Base-by-base conservation (phyloP, 2,797 vertebrate species). In the Oceanodroma leucorhoa region DNA sequence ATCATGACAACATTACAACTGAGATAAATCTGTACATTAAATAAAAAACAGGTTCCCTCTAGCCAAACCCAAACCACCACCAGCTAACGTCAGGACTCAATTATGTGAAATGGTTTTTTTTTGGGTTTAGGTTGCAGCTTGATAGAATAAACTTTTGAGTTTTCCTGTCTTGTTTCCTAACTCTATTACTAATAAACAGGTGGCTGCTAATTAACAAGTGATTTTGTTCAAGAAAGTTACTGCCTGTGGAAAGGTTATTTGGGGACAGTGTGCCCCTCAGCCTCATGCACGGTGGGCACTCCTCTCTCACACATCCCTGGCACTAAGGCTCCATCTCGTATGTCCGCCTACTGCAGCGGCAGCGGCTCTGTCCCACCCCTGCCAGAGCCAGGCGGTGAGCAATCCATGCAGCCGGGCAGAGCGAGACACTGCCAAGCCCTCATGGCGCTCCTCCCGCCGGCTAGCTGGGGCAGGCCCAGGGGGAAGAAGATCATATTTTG, bases 1-100 rank as follows among this genome's bases (percentile, higher is more conserved):
- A 83, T 91, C 54, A 65, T 34, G 78, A 46, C 32, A 79, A 55
- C 60, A 70, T 90, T 77, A 70, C 51, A 83, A 27, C 57, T 80
- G 40, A 89, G 75, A 77, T 61, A 84, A 79, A 92, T 43, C 45
- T 83, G 57, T 80, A 55, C 50, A 78, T 90, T 87, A 92, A 90
- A 70, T 73, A 87, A 79, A 85, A 76, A 70, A 10, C 23, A 43
- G 0, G 0, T 50, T 85, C 23, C 23, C 36, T 89, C 15, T 51
- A 64, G 23, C 30, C 40, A 86, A 88, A 65, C 21, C 7, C 51
- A 79, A 94, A 73, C 10, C 30, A 41, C 6, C 34, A 77, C 1
- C 22, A 77, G 14, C 36, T 55, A 87, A 53, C 1, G 10, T 36
- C 38, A 69, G 17, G 60, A 84, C 64, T 87, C 54, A 73, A 15